These are phyloP conservation scores for Schizaphis graminum DNA, from an alignment of 2,888 invertebrate species.

Conservation along the genomic window DNA sequence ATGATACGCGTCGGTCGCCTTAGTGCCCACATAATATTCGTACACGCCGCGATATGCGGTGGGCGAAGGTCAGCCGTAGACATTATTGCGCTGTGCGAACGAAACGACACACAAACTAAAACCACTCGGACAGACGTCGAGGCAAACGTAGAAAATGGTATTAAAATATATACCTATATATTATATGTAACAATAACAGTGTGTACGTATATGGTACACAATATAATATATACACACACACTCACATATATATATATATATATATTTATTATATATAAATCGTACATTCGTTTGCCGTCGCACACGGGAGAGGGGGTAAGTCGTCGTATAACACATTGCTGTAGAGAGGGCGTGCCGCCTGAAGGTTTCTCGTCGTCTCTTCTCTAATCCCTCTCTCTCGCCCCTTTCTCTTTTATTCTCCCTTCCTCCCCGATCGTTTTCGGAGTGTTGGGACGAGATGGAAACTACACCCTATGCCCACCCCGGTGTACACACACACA, in stretches of 20 bases:
- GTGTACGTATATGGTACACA: neutral
- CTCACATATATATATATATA: too few relatives aligned
- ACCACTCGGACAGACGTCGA: neutral
- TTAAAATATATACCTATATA: conserved; percentile 21
- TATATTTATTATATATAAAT: neutral
- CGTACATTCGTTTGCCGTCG: neutral
- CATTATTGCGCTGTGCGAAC: neutral
- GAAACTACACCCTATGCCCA: neutral
- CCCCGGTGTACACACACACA: neutral
- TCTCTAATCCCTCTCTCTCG: neutral
- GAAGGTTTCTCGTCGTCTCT: conserved; percentile 6
- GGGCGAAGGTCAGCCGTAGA: neutral
- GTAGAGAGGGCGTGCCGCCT: conserved; percentile 14
- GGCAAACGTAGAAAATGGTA: conserved; percentile 2
- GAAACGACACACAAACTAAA: neutral
- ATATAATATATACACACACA: neutral
- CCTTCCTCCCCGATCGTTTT: neutral
- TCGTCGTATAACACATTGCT: conserved; percentile 16
- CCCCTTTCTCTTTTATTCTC: too few relatives aligned
- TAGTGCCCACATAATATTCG: neutral
- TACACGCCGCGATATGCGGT: neutral
- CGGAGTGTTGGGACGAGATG: neutral
- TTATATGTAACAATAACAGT: neutral
- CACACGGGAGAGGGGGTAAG: neutral
- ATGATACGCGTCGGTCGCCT: neutral